phyloP scores from a whole-genome alignment of 2,888 invertebrate genomes.

The Stenoptilia bipunctidactyla region DNA sequence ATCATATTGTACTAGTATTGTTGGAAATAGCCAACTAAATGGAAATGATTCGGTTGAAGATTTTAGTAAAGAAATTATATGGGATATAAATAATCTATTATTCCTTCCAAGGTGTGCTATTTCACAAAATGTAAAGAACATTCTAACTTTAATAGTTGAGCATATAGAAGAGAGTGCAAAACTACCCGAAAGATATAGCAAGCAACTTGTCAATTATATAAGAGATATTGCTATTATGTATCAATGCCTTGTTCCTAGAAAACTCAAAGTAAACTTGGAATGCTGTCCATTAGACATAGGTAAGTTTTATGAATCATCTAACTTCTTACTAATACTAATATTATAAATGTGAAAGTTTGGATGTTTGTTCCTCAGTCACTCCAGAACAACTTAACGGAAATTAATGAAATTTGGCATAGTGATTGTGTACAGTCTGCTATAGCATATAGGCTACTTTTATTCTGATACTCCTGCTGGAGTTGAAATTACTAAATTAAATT shows the following conservation, averaged over 20 bases:
- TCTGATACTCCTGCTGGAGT: too few species aligned
- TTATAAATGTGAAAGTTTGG: too few species aligned
- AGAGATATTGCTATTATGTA: constrained; percentile 59
- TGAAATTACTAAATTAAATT: too few species aligned
- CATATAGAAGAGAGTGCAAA: constrained; percentile 52
- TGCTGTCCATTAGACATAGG: constrained; percentile 59
- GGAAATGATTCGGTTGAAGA: constrained; percentile 36
- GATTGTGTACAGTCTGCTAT: too few species aligned
- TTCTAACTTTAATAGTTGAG: constrained; percentile 44
- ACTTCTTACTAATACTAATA: too few species aligned
- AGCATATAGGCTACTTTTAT: too few species aligned
- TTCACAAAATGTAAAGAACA: constrained; percentile 47
- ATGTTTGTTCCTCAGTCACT: too few species aligned
- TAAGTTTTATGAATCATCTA: too few species aligned
- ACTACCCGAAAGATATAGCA: constrained; percentile 43
- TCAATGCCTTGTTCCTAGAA: constrained; percentile 50
- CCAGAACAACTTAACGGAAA: too few species aligned
- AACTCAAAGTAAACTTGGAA: constrained; percentile 50
- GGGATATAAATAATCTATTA: constrained; percentile 45
- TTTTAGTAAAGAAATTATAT: constrained; percentile 27
- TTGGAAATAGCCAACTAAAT: constrained; percentile 29
- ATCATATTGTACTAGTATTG: constrained; percentile 37
- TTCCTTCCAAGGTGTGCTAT: constrained; percentile 55
- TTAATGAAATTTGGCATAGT: too few species aligned
- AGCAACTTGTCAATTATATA: constrained; percentile 41